Evolutionary conservation across 2,113 vertebrate genomes (phyloP).

Genomic region (Tragelaphus scriptus): DNA sequence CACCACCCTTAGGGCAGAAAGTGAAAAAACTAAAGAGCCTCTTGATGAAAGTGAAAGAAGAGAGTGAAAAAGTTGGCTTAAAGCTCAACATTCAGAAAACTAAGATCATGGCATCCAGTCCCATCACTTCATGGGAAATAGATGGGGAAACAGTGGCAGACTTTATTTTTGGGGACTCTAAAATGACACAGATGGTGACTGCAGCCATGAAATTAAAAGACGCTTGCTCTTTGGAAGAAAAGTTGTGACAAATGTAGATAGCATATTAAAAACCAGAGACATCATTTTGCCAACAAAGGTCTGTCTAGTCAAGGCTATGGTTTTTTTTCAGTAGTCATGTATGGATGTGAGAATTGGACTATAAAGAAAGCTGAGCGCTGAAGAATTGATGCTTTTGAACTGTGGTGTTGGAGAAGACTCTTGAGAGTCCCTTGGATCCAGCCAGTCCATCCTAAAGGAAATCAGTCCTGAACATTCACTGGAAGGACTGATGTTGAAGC

Average conservation of each 20-base stretch:
- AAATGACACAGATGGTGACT: background rate
- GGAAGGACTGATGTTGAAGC: background rate
- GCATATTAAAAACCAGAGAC: background rate
- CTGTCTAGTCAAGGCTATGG: background rate
- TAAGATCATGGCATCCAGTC: background rate
- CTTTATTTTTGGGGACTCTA: background rate
- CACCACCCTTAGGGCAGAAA: background rate
- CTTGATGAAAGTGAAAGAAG: background rate
- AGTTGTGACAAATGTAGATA: background rate
- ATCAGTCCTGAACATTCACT: background rate
- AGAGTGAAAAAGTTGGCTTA: background rate
- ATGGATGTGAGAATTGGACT: background rate
- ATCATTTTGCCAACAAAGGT: background rate
- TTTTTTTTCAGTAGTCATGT: background rate
- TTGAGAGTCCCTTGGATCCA: background rate
- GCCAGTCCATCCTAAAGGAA: background rate
- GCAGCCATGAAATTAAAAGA: background rate
- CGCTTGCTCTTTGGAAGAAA: background rate
- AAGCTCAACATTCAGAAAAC: background rate
- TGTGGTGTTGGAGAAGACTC: background rate
- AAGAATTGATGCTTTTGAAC: background rate
- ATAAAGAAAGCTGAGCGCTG: accelerated
- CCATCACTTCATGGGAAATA: background rate
- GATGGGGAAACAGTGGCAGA: background rate
- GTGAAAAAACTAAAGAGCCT: background rate